phyloP scores from a whole-genome alignment of 1,140 invertebrate genomes.

The Drosophila funebris region DNA sequence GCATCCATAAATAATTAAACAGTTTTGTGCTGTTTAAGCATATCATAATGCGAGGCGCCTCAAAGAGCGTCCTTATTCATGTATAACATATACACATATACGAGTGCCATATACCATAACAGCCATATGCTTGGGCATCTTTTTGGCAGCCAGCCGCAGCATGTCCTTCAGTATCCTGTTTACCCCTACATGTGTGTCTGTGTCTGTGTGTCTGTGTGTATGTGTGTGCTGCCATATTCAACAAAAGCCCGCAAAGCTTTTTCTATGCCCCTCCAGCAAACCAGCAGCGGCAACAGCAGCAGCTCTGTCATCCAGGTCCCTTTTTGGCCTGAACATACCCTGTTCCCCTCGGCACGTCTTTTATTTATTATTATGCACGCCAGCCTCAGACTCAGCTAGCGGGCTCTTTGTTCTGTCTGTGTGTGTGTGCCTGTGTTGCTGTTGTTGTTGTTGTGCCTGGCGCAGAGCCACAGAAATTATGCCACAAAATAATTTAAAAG shows the following conservation, averaged over 20 bases:
- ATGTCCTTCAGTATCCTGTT: conserved; percentile 41
- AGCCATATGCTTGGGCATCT: conserved; percentile 16
- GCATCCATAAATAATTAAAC: conserved; percentile 82
- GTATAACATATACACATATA: not conserved
- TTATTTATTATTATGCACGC: conserved; percentile 75
- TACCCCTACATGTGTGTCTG: conserved; percentile 8
- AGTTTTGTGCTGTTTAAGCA: conserved; percentile 82
- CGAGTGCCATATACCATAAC: conserved; percentile 3
- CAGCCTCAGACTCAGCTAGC: conserved; percentile 42
- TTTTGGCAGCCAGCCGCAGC: conserved; percentile 36
- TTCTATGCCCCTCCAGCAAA: conserved; percentile 26
- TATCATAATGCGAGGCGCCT: conserved; percentile 76
- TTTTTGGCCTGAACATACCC: conserved; percentile 19
- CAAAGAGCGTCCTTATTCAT: conserved; percentile 44
- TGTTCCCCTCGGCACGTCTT: conserved; percentile 39
- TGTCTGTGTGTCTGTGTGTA: conserved; percentile 6
- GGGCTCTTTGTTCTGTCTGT: conserved; percentile 18
- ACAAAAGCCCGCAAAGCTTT: conserved; percentile 52
- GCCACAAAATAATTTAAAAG: conserved; percentile 84
- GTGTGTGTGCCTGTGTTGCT: conserved; percentile 8
- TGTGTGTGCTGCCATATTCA: conserved; percentile 35
- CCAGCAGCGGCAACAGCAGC: not conserved
- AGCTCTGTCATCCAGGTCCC: conserved; percentile 39
- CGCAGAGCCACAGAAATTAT: conserved; percentile 65
- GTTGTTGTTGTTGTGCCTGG: conserved; percentile 33